Percentiles rank a stretch among this genome's conserved stretches.
Conservation (phyloP, 2,113 vertebrate species). For the Chunga burmeisteri region DNA sequence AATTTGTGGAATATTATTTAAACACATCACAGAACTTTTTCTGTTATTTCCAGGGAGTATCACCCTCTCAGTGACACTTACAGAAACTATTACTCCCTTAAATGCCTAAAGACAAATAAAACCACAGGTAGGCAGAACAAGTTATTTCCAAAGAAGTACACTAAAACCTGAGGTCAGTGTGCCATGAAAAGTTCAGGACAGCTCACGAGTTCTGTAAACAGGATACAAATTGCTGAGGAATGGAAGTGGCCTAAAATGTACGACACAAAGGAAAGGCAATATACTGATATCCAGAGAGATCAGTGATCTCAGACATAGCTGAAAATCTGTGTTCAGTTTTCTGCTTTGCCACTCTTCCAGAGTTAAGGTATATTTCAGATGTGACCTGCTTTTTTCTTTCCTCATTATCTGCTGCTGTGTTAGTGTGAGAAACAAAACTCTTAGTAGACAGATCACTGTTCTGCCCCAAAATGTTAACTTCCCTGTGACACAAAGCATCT, state of each 20-base stretch:
- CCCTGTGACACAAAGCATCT: not conserved
- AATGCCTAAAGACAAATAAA: not conserved
- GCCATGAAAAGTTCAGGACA: not conserved
- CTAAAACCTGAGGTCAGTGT: not conserved
- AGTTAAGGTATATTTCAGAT: not conserved
- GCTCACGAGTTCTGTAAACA: not conserved
- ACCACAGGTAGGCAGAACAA: fast-evolving
- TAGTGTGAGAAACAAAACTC: not conserved
- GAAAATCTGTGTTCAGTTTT: not conserved
- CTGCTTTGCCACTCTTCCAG: not conserved
- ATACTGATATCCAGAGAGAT: not conserved
- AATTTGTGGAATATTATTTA: not conserved
- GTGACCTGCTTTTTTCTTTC: not conserved
- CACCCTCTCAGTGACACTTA: not conserved
- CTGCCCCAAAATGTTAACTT: not conserved
- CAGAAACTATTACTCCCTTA: not conserved
- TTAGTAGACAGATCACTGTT: not conserved
- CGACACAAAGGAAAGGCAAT: not conserved
- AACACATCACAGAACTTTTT: not conserved
- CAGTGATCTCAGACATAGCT: not conserved
- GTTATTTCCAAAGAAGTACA: not conserved
- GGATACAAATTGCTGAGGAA: not conserved
- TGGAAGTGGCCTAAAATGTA: not conserved
- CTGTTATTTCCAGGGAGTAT: not conserved
- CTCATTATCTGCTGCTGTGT: not conserved